Conservation (phyloP, 2,113 vertebrate genomes). For the Nansenia antarctica region DNA sequence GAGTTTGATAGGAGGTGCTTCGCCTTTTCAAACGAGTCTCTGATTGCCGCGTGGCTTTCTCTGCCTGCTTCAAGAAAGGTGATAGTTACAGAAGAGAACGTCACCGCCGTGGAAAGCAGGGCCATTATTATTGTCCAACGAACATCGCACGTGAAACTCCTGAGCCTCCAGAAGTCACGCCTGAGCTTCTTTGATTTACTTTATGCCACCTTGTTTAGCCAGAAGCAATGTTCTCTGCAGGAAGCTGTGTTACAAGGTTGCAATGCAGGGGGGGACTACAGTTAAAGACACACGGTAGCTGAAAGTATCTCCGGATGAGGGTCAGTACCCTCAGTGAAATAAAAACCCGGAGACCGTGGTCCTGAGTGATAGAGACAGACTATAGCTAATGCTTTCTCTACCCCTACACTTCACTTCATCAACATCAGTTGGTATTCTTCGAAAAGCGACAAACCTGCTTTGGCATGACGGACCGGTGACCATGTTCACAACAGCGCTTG, state of each 20-base stretch:
- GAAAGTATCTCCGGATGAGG: no score
- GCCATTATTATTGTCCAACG: slow-evolving; percentile 64
- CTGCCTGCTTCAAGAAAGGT: slow-evolving; percentile 74
- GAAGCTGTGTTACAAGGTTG: slow-evolving; percentile 57
- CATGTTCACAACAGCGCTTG: no score
- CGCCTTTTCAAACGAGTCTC: slow-evolving; percentile 66
- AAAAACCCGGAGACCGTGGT: no score
- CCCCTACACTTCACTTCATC: no score
- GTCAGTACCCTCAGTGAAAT: no score
- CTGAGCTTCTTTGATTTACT: slow-evolving; percentile 70
- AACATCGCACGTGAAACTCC: slow-evolving; percentile 77
- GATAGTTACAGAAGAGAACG: slow-evolving; percentile 38
- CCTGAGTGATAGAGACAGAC: no score
- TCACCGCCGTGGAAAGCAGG: slow-evolving; percentile 74
- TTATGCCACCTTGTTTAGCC: slow-evolving; percentile 63
- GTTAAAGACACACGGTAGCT: no score
- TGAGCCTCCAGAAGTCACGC: slow-evolving; percentile 66
- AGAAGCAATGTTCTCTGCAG: slow-evolving; percentile 43
- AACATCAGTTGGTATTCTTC: no score
- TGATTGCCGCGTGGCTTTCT: slow-evolving; percentile 46
- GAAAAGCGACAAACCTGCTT: no score
- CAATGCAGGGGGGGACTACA: slow-evolving; percentile 32
- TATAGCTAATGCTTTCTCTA: no score
- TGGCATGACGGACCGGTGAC: no score
- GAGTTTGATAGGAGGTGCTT: slow-evolving; percentile 60